Evolutionary conservation across 2,113 vertebrate species (phyloP).

Genomic region (Shinisaurus crocodilurus): DNA sequence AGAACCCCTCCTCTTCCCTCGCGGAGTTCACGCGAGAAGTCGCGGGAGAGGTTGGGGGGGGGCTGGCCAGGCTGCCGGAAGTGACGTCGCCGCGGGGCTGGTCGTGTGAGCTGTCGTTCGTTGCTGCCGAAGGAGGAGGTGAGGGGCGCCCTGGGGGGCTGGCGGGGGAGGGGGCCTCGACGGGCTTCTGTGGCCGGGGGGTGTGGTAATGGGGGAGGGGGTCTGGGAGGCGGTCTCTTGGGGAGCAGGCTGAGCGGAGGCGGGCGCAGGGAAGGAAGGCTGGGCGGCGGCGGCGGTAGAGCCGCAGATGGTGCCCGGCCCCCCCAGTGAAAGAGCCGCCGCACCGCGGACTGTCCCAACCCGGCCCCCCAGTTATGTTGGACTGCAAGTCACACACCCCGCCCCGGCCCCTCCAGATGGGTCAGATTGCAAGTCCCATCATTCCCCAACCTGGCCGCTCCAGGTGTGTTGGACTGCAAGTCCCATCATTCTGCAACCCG

Average conservation of each 20-base stretch:
- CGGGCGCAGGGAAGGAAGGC: not conserved
- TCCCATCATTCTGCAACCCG: not conserved
- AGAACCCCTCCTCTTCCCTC: not conserved
- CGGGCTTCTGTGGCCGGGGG: not conserved
- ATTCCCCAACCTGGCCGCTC: not conserved
- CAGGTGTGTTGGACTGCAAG: not conserved
- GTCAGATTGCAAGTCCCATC: not conserved
- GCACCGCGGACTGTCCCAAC: no score
- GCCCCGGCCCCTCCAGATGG: not conserved
- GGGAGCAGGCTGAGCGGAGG: not conserved
- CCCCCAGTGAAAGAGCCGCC: no score
- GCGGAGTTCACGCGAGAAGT: not conserved
- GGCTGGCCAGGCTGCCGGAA: no score
- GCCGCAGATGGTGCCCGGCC: no score
- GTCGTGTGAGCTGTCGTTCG: not conserved
- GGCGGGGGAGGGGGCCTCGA: not conserved
- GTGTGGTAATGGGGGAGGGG: not conserved
- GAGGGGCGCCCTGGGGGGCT: no score
- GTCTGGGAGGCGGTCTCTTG: not conserved
- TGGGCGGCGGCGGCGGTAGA: no score
- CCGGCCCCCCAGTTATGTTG: no score
- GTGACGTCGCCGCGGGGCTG: not conserved
- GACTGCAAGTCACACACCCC: not conserved
- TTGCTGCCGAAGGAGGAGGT: not conserved
- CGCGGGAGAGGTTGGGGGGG: no score